These are phyloP conservation scores for Alaudala cheleensis DNA, from an alignment of 2,113 vertebrate species.

Conservation along the genomic window DNA sequence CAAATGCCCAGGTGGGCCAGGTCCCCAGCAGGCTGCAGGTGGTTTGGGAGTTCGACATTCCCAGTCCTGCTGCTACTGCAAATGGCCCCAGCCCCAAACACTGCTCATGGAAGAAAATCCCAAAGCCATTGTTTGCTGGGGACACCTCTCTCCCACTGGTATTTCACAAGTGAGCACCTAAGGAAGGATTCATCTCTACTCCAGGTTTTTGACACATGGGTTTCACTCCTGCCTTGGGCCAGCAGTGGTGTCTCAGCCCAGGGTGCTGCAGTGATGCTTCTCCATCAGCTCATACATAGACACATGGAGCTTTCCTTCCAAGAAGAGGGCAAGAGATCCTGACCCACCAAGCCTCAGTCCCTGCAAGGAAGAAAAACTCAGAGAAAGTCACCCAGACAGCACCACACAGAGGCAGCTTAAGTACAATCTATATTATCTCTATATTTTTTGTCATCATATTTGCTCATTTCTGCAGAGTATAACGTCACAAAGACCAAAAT, in stretches of 20 bases:
- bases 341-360: not conserved
- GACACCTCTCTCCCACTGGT: not conserved
- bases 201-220: not conserved
- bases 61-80: not conserved
- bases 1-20: not conserved
- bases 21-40: not conserved
- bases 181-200: not conserved
- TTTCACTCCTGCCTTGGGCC: not conserved
- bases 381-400: not conserved
- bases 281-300: not conserved
- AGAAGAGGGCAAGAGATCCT: not conserved
- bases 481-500: conserved; percentile 81
- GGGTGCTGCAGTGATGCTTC: not conserved
- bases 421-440: conserved; percentile 81
- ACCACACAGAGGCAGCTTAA: conserved; percentile 54
- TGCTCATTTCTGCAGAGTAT: conserved; percentile 74
- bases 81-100: not conserved
- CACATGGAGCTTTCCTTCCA: accelerated
- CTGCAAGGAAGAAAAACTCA: not conserved
- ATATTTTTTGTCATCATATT: conserved; percentile 72
- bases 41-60: not conserved
- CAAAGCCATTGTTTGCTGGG: not conserved
- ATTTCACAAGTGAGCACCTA: not conserved
- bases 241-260: not conserved
- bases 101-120: not conserved